Evolutionary conservation across 2,797 vertebrate genomes (phyloP).

Genomic region (Cirrhinus mrigala): DNA sequence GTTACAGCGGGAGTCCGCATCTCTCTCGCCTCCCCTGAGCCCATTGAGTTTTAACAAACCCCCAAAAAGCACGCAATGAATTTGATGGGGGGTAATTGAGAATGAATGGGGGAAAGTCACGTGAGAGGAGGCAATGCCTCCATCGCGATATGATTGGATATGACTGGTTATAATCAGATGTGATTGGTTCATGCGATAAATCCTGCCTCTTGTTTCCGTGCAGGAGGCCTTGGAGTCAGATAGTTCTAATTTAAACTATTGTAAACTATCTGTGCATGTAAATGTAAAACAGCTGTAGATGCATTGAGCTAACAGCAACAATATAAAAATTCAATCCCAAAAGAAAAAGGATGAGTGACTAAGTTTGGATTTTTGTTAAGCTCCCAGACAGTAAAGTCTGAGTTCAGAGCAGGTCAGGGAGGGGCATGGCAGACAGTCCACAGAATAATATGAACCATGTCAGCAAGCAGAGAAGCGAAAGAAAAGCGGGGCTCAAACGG

Average conservation of each 20-base stretch:
- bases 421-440: constrained; percentile 41
- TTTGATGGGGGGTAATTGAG: too few relatives aligned
- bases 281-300: neutral
- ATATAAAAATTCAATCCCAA: neutral
- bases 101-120: too few relatives aligned
- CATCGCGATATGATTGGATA: too few relatives aligned
- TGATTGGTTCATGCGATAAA: too few relatives aligned
- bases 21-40: too few relatives aligned
- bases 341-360: constrained; percentile 17
- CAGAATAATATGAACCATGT: constrained; percentile 57
- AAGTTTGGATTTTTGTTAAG: constrained; percentile 27
- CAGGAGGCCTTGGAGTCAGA: neutral
- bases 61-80: too few relatives aligned
- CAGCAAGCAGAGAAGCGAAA: constrained; percentile 58
- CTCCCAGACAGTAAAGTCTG: constrained; percentile 41
- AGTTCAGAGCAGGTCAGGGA: constrained; percentile 47
- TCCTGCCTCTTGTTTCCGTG: too few relatives aligned
- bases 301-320: neutral
- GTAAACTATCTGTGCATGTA: neutral
- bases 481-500: constrained; percentile 55
- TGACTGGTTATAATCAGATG: too few relatives aligned
- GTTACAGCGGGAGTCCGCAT: too few relatives aligned
- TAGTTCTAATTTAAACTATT: neutral
- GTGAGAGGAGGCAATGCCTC: too few relatives aligned
- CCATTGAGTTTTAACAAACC: too few relatives aligned